Evolutionary conservation across 2,797 vertebrate genomes (phyloP).

Genomic region (Poecilia picta): DNA sequence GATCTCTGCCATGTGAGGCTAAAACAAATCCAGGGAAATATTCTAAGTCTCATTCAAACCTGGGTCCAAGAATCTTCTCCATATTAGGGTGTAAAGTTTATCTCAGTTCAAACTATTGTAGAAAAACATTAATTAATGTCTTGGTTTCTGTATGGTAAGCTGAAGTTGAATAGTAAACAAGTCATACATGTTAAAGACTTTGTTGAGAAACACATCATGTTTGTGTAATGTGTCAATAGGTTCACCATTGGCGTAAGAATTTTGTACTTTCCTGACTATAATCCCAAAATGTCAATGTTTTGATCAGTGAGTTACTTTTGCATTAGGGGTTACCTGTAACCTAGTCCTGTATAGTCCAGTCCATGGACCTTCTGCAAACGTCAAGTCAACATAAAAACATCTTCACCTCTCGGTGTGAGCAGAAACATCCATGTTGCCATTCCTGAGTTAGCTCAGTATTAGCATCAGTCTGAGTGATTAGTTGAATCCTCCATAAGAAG

Average conservation of each 20-base stretch:
- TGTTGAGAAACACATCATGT: not conserved
- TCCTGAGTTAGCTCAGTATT: not conserved
- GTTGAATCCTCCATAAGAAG: not conserved
- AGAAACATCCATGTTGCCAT: not conserved
- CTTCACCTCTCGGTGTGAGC: not conserved
- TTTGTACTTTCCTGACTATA: not conserved
- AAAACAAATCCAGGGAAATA: not conserved
- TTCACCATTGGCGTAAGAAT: not conserved
- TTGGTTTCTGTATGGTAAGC: not conserved
- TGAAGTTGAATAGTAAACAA: not conserved
- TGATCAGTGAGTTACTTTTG: not conserved
- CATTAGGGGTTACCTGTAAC: not conserved
- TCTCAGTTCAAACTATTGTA: not conserved
- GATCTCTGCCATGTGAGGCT: too few species aligned
- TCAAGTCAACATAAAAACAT: not conserved
- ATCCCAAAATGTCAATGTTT: not conserved
- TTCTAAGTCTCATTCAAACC: not conserved
- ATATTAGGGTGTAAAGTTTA: not conserved
- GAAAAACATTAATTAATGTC: not conserved
- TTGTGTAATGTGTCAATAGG: not conserved
- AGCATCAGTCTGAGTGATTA: not conserved
- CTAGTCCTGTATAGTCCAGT: not conserved
- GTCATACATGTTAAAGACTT: not conserved
- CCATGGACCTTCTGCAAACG: not conserved
- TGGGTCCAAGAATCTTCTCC: not conserved